Base-by-base conservation (phyloP, 2,797 vertebrate genomes). In the Ctenopoma kingsleyae region DNA sequence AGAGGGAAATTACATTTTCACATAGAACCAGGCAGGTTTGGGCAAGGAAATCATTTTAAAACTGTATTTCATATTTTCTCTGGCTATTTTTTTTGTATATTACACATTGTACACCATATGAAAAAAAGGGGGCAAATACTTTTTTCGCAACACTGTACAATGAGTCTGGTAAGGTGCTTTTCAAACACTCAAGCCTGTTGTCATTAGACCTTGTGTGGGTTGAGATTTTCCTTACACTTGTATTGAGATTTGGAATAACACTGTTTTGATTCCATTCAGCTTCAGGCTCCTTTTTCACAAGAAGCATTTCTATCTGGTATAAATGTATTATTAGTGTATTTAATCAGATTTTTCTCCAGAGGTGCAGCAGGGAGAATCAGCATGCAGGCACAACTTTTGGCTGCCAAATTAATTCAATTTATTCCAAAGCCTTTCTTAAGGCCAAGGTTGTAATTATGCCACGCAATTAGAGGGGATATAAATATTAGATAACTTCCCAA, bases 351-450 rank as follows among this genome's bases (percentile, higher is more conserved):
- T 72, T 58, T 69, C 78, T 86, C 87, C 68, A 78, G 82, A 89
- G 86, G 75, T 84, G 76, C 57, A 81, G 64, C 64, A 68, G 51
- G 71, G 57, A 71, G 64, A 87, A 90, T 87, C 87, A 87, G 85
- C 83, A 85, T 87, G 76, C 78, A 84, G 66, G 70, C 70, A 72
- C 76, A 86, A 86, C 83, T 87, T 85, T 79, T 83, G 69, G 78
- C 81, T 86, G 85, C 82, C 84, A 86, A 82, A 89, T 92, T 85
- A 86, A 90, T 91, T 91, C 67, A 86, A 84, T 90, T 87, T 87
- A 92, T 91, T 93, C 86, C 73, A 80, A 80, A 90, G 73, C 67
- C 80, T 91, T 87, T 91, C 85, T 91, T 89, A 87, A 87, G 82
- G 82, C 85, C 83, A 85, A 83, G 75, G 87, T 87, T 91, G 80